Base-by-base conservation (phyloP, 1,140 invertebrate genomes). In the Melipona quadrifasciata region DNA sequence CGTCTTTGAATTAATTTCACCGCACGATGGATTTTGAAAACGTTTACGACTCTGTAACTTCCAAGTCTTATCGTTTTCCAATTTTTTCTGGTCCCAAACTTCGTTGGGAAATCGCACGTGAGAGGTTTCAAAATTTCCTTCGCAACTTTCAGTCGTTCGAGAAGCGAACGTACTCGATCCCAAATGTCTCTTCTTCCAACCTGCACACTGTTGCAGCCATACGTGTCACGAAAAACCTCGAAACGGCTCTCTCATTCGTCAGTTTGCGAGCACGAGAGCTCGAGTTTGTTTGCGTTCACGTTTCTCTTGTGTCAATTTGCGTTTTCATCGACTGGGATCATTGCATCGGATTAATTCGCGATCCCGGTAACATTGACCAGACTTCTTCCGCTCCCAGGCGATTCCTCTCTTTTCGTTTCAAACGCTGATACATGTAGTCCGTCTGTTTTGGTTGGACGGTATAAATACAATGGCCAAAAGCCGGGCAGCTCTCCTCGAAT, bases 381-480 rank as follows among this genome's bases (percentile, higher is more conserved):
- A 61, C 34, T 24, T 27, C 61, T 31, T 34, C 4, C 55, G 34
- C 21, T 21, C 31, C 39, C n/a, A n/a, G 21, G 4, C 39, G 39
- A 39, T 4, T 53, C 4, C 16, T n/a, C 34, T 27, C 47, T 71
- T 27, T 57, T 53, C 78, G 78, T 80, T 85, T 85, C 72, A 85
- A 87, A 64, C 16, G 55, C 67, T 71, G 68, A 81, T 81, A 73
- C 51, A 75, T 76, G 82, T 65, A 81, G 67, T 77, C 47, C 65
- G 78, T 55, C 77, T 77, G 86, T 74, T 86, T 88, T 70, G 64
- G 75, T 88, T 88, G 82, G 88, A 31, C 51, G 88, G 57, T 89
- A 89, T 89, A 90, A 90, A 87, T 90, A 90, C 87, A 90, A 87
- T 85, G 80, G 72, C 67, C 65, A 83, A 85, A 87, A 86, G 77